phyloP scores from a whole-genome alignment of 2,797 vertebrate genomes.

The Rhabdophis nuchalis region DNA sequence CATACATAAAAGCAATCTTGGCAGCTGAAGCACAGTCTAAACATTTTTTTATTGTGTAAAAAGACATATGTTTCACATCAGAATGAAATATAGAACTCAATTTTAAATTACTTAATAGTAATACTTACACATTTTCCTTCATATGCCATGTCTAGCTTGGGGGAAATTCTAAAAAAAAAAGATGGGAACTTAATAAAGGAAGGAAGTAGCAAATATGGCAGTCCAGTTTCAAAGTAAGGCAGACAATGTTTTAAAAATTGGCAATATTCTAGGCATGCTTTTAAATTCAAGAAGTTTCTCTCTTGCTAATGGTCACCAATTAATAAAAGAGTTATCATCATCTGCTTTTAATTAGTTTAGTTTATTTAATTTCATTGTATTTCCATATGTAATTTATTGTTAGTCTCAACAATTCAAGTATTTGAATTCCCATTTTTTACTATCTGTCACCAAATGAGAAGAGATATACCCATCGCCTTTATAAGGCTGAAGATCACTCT shows the following conservation, averaged over 20 bases:
- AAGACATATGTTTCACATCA: not conserved
- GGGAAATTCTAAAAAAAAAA: not conserved
- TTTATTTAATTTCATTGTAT: not conserved
- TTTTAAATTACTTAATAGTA: not conserved
- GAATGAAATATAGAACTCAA: not conserved
- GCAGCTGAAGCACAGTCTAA: not conserved
- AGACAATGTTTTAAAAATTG: not conserved
- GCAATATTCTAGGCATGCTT: not conserved
- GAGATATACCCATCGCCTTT: not conserved
- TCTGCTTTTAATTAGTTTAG: not conserved
- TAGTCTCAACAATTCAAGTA: not conserved
- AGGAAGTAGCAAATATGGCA: not conserved
- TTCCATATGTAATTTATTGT: not conserved
- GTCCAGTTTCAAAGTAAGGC: not conserved
- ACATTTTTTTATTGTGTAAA: not conserved
- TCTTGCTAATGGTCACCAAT: not conserved
- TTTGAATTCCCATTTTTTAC: not conserved
- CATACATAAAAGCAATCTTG: not conserved
- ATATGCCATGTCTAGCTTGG: not conserved
- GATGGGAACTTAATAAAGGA: not conserved
- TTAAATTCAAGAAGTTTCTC: not conserved
- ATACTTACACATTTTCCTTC: slow-evolving; percentile 10
- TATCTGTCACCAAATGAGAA: not conserved
- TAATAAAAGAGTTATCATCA: not conserved
- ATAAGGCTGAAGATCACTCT: not conserved